These are phyloP conservation scores for Carcharodon carcharias DNA, from an alignment of 2,797 vertebrate species.

Conservation along the genomic window DNA sequence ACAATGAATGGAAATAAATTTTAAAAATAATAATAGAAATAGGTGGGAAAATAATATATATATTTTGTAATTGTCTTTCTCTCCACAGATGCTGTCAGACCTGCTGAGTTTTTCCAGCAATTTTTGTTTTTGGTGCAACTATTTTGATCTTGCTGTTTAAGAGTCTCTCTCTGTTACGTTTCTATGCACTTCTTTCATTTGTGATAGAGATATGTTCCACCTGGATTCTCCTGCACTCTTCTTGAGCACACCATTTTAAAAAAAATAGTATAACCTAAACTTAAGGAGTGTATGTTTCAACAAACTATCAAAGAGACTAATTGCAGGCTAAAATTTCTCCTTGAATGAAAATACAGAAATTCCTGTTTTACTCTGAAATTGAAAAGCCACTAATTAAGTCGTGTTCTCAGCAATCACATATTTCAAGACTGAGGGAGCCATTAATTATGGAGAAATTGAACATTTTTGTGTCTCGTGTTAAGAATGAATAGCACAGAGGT, in stretches of 20 bases:
- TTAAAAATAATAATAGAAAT: no score
- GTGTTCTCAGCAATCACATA: background rate
- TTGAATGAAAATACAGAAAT: background rate
- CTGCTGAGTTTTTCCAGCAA: no score
- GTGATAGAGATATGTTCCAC: background rate
- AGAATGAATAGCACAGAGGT: background rate
- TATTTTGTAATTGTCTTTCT: no score
- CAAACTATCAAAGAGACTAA: background rate
- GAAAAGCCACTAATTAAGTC: background rate
- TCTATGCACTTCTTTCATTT: background rate
- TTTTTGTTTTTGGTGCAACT: background rate
- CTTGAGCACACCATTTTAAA: background rate
- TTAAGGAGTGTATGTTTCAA: background rate
- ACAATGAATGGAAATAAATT: no score
- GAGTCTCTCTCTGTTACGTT: background rate
- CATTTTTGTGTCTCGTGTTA: background rate
- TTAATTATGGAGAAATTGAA: background rate
- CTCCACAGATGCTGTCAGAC: no score
- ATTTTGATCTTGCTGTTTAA: background rate
- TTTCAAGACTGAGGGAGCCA: background rate
- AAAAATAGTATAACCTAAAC: background rate
- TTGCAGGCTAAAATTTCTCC: background rate
- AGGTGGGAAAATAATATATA: no score
- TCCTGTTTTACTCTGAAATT: background rate
- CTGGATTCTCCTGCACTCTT: background rate